A percentile compares a stretch with the other conserved stretches of the same genome.
Conservation (phyloP, 2,113 vertebrate species). For the Proterorhinus semilunaris region DNA sequence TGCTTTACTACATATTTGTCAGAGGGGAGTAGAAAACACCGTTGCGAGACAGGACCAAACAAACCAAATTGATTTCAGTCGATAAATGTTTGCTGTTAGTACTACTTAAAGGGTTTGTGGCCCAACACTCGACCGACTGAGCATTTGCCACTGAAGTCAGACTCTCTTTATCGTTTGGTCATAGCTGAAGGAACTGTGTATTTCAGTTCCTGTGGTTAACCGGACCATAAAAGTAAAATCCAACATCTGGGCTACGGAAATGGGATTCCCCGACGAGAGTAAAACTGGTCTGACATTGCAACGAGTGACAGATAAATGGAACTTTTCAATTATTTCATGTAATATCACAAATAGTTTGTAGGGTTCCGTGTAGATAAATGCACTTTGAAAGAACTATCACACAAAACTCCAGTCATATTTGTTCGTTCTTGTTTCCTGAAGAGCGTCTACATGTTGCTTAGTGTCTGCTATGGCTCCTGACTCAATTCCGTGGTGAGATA, state of each 20-base stretch:
- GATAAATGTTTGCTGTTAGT: background rate
- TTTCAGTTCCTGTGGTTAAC: background rate
- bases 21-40: too few species aligned
- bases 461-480: constrained; percentile 11
- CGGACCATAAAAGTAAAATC: background rate
- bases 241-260: background rate
- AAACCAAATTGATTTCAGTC: background rate
- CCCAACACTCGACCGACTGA: too few species aligned
- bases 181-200: background rate
- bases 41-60: background rate
- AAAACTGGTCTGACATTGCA: background rate
- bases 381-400: too few species aligned
- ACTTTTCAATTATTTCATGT: background rate
- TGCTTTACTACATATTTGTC: background rate
- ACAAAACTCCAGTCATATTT: too few species aligned
- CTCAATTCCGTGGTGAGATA: constrained; percentile 14
- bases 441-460: constrained; percentile 16
- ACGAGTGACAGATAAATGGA: background rate
- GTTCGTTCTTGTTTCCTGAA: too few species aligned
- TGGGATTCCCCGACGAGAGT: background rate
- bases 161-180: background rate
- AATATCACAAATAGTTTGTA: too few species aligned
- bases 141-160: background rate
- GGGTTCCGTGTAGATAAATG: too few species aligned
- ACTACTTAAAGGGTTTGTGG: too few species aligned